These are phyloP conservation scores for Gambusia affinis DNA, from an alignment of 2,113 vertebrate genomes.

Conservation along the genomic window DNA sequence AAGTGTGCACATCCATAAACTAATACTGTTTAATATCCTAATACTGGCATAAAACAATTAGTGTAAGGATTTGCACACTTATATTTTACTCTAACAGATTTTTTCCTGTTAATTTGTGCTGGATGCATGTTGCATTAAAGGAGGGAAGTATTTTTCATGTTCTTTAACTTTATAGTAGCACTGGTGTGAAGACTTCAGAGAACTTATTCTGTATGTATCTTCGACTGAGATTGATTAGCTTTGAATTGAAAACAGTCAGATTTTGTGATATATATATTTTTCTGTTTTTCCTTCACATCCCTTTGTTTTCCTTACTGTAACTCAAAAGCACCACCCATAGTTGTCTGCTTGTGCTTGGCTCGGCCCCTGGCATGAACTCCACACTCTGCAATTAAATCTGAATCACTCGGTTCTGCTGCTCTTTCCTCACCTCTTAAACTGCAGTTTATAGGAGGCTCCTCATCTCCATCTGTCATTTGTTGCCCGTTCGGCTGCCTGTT, in stretches of 20 bases:
- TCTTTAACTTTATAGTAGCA: not conserved
- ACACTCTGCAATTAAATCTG: not conserved
- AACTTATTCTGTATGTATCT: not conserved
- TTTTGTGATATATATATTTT: not conserved
- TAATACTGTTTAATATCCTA: too few species aligned
- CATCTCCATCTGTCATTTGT: slow-evolving; percentile 91
- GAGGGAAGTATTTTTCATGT: not conserved
- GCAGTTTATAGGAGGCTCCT: slow-evolving; percentile 68
- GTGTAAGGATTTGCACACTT: not conserved
- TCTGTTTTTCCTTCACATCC: not conserved
- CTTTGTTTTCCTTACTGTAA: not conserved
- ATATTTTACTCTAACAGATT: not conserved
- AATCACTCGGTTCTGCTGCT: slow-evolving; percentile 56
- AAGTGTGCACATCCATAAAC: too few species aligned
- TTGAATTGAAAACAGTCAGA: not conserved
- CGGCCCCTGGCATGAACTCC: slow-evolving; percentile 46
- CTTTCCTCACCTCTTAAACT: slow-evolving; percentile 39
- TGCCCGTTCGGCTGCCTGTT: slow-evolving; percentile 37
- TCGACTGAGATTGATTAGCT: not conserved
- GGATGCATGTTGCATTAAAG: not conserved
- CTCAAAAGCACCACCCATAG: slow-evolving; percentile 16
- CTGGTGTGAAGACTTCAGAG: not conserved
- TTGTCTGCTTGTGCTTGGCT: slow-evolving; percentile 63
- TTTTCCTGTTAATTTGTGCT: not conserved
- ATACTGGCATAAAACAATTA: not conserved